Evolutionary conservation across 2,888 invertebrate species (phyloP).

Genomic region (Nymphalis urticae): DNA sequence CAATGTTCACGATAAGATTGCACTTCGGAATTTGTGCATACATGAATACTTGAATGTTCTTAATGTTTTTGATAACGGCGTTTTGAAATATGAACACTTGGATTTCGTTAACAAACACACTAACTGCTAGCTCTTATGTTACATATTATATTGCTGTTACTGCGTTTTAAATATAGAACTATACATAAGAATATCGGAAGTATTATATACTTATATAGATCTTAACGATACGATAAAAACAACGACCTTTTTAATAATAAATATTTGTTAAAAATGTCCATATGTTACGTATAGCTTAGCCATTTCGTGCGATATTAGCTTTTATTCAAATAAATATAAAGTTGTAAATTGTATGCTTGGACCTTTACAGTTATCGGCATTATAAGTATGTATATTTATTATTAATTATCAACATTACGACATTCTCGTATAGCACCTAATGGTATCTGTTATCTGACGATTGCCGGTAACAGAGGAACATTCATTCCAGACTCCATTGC

Average conservation of each 20-base stretch:
- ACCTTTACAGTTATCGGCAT: conserved; percentile 13
- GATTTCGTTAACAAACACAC: not conserved
- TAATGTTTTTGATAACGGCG: conserved; percentile 32
- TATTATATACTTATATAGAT: not conserved
- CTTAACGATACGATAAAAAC: not conserved
- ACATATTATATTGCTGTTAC: not conserved
- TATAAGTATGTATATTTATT: conserved; percentile 36
- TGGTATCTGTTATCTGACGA: conserved; percentile 48
- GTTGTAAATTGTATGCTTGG: not conserved
- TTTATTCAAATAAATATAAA: not conserved
- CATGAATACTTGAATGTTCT: conserved; percentile 29
- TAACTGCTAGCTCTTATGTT: not conserved
- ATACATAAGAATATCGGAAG: not conserved
- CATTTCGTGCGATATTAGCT: not conserved
- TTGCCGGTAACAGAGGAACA: conserved; percentile 52
- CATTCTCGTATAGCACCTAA: conserved; percentile 43
- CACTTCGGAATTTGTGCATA: conserved; percentile 31
- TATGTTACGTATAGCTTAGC: not conserved
- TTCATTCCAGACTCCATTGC: conserved; percentile 51
- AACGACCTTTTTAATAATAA: not conserved
- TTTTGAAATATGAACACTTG: conserved; percentile 18
- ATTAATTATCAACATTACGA: conserved; percentile 42
- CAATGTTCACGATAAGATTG: conserved; percentile 49
- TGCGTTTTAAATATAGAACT: too few species aligned
- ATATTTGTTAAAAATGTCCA: not conserved